Evolutionary conservation across 1,140 invertebrate genomes (phyloP).

Genomic region (Yoshiicerus persimilis): DNA sequence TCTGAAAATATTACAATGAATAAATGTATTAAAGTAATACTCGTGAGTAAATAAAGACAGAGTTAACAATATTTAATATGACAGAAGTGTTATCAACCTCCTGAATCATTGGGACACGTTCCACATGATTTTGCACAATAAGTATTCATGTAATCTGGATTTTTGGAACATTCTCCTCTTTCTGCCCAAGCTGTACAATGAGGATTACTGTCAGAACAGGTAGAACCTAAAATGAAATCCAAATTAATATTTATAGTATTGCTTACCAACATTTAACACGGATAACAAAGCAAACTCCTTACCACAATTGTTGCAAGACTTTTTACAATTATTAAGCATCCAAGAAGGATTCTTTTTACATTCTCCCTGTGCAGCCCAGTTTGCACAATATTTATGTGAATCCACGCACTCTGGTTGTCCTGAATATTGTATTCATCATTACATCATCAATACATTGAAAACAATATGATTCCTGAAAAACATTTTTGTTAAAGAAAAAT

Average conservation of each 20-base stretch:
- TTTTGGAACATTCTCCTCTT: slow-evolving; percentile 51
- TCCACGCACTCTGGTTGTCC: slow-evolving; percentile 42
- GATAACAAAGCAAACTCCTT: slow-evolving; percentile 33
- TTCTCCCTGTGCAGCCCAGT: slow-evolving; percentile 46
- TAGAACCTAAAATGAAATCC: neutral
- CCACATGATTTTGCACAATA: slow-evolving; percentile 54
- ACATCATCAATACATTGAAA: neutral
- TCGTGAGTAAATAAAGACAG: neutral
- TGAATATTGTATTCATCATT: neutral
- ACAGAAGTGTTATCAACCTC: neutral
- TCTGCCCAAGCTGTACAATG: neutral
- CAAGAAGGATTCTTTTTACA: slow-evolving; percentile 49
- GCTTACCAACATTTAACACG: neutral
- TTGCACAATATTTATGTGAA: slow-evolving; percentile 47
- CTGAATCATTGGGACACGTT: slow-evolving; percentile 50
- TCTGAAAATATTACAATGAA: neutral
- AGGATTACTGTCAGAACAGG: neutral
- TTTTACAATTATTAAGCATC: slow-evolving; percentile 52
- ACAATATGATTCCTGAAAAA: too few relatives aligned
- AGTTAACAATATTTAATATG: neutral
- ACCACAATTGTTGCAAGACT: slow-evolving; percentile 55
- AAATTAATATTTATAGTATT: neutral
- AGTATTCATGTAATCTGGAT: slow-evolving; percentile 52
- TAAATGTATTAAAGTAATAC: neutral
- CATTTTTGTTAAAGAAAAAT: too few relatives aligned